These are phyloP conservation scores for Thripadectes ignobilis DNA, from an alignment of 2,797 vertebrate species.

Conservation along the genomic window DNA sequence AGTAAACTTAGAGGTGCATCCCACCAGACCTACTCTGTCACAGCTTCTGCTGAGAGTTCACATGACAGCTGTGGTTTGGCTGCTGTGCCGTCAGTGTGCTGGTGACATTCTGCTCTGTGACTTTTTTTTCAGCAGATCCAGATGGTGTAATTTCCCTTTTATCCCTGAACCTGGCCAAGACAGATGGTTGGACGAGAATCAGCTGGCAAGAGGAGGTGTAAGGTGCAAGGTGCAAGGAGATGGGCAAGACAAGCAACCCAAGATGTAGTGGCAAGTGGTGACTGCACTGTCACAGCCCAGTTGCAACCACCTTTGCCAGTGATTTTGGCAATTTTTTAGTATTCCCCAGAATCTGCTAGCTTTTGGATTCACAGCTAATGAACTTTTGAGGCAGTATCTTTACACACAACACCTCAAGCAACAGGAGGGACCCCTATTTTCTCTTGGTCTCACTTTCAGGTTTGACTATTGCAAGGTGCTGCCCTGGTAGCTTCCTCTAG, in stretches of 20 bases:
- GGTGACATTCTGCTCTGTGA: not conserved
- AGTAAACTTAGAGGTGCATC: not conserved
- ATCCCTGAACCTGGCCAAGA: not conserved
- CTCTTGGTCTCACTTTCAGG: not conserved
- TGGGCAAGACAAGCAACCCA: not conserved
- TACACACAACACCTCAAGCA: not conserved
- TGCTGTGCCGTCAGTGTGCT: not conserved
- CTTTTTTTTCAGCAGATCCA: slow-evolving; percentile 1
- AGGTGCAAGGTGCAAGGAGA: not conserved
- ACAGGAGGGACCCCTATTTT: not conserved
- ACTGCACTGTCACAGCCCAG: not conserved
- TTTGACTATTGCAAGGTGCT: not conserved
- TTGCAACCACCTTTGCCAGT: not conserved
- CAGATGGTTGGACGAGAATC: not conserved
- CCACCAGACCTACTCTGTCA: not conserved
- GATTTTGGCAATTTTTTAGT: not conserved
- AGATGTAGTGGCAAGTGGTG: not conserved
- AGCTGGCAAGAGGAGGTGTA: not conserved
- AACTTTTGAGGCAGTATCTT: not conserved
- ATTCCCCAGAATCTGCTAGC: not conserved
- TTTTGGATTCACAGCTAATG: not conserved
- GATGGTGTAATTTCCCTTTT: slow-evolving; percentile 9
- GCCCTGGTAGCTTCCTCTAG: not conserved
- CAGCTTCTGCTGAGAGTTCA: not conserved
- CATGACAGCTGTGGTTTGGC: not conserved